These are phyloP conservation scores for Clarias platycephalus DNA, from an alignment of 2,797 vertebrate genomes.

Conservation along the genomic window DNA sequence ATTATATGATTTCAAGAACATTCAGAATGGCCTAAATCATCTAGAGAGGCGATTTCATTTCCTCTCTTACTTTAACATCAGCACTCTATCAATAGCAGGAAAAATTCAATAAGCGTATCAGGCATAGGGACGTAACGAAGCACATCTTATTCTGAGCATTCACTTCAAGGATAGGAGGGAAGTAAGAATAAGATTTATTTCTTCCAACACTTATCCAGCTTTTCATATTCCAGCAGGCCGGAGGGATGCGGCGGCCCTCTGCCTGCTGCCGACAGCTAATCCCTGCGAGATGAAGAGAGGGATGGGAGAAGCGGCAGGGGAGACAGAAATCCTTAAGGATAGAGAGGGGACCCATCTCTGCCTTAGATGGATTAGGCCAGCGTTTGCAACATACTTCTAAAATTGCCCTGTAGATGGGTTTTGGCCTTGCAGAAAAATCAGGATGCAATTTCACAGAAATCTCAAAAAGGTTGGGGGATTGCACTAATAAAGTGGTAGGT, in stretches of 20 bases:
- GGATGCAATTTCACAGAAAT: slow-evolving; percentile 47
- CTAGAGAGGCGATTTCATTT: slow-evolving; percentile 52
- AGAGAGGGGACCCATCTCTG: slow-evolving; percentile 64
- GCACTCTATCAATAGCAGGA: slow-evolving; percentile 58
- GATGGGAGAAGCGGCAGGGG: slow-evolving; percentile 58
- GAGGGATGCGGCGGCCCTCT: slow-evolving; percentile 61
- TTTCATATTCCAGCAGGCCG: slow-evolving; percentile 74
- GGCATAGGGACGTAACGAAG: slow-evolving; percentile 49
- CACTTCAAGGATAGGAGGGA: slow-evolving; percentile 47
- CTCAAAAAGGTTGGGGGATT: slow-evolving; percentile 54
- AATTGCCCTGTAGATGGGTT: slow-evolving; percentile 56
- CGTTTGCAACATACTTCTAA: slow-evolving; percentile 76
- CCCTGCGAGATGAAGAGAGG: slow-evolving; percentile 76
- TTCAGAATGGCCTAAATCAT: slow-evolving; percentile 42
- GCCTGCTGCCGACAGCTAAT: slow-evolving; percentile 68
- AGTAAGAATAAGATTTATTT: slow-evolving; percentile 60
- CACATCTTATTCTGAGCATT: slow-evolving; percentile 50
- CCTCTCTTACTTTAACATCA: slow-evolving; percentile 51
- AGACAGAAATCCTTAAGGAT: slow-evolving; percentile 69
- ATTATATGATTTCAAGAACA: slow-evolving; percentile 44
- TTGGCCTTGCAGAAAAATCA: slow-evolving; percentile 56
- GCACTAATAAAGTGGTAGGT: slow-evolving; percentile 66
- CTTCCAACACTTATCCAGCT: slow-evolving; percentile 63
- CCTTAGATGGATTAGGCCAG: slow-evolving; percentile 69
- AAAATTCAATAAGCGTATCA: slow-evolving; percentile 58